Conservation (phyloP, 2,113 vertebrate genomes). For the Nettapus auritus region DNA sequence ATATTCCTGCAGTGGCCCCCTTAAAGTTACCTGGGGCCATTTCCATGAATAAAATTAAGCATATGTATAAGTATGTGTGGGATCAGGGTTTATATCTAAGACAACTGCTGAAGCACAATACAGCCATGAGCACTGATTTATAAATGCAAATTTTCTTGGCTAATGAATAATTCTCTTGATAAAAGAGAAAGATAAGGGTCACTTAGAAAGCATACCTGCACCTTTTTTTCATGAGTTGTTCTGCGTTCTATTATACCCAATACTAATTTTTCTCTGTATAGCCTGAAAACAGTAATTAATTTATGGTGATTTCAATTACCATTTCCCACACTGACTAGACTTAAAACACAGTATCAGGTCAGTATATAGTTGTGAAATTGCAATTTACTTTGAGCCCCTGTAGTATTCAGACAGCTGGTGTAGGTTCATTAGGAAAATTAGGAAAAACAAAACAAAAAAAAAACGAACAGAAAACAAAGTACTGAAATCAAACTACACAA, state of each 20-base stretch:
- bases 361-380: not conserved
- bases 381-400: constrained; percentile 33
- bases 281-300: constrained; percentile 46
- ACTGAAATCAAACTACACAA: not conserved
- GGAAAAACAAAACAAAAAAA: not conserved
- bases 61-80: not conserved
- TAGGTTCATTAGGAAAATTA: constrained; percentile 47
- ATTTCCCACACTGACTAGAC: constrained; percentile 1
- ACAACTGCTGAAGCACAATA: not conserved
- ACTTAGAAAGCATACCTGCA: not conserved
- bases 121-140: not conserved
- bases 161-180: not conserved
- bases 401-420: constrained; percentile 14
- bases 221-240: not conserved
- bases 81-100: not conserved
- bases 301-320: constrained; percentile 41
- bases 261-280: not conserved
- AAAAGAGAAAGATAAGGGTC: not conserved
- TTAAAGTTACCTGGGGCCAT: not conserved
- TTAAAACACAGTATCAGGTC: constrained; percentile 30
- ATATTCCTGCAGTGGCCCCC: not conserved
- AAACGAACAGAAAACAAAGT: not conserved
- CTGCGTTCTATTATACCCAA: not conserved
- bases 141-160: constrained; percentile 1
- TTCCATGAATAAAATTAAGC: not conserved